Base-by-base conservation (phyloP, 1,140 invertebrate genomes). In the Bombus terrestris region DNA sequence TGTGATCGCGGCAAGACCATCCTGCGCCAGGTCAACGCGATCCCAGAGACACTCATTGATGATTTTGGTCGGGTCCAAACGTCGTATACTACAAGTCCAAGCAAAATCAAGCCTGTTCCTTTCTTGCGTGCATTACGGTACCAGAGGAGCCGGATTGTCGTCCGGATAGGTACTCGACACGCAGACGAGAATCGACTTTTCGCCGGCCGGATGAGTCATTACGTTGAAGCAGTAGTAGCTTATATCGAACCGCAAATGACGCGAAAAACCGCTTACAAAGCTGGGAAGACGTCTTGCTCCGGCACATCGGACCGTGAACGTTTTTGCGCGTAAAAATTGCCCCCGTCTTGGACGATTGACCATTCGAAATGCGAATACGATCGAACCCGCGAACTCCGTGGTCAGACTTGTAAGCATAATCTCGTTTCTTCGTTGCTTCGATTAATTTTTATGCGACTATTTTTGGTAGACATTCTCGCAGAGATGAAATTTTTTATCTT, bases 51-150 rank as follows among this genome's bases (percentile, higher is more conserved):
- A 1, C 62, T 90, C 85, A 90, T 90, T 87, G 89, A 89, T 68
- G 69, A 90, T 90, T 89, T 90, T 81, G 88, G 78, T 87, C 81
- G 74, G 77, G 78, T 89, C 78, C 64, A 3, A 35, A 15, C 57
- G 71, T 88, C 83, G 81, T 86, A 89, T 83, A 87, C 69, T 53
- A 25, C 39, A n/a, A 18, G 39, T 57, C 35, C 59, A 59, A 43
- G 66, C 81, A 90, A 90, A 89, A 90, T 89, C 85, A 39, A 83
- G 62, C 66, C 74, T 66, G 89, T 43, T 18, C 37, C 25, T 87
- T 90, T 90, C 85, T 90, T 90, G 85, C 73, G 72, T 71, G 77
- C 68, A 78, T 90, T 90, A 90, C 89, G 88, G 81, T 90, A 89
- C 72, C 71, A 66, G 41, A 1, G 35, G 28, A 85, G 82, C 86